Percentiles rank a stretch among this genome's conserved stretches.
Conservation (phyloP, 2,888 invertebrate genomes). For the Melinopterus prodromus region DNA sequence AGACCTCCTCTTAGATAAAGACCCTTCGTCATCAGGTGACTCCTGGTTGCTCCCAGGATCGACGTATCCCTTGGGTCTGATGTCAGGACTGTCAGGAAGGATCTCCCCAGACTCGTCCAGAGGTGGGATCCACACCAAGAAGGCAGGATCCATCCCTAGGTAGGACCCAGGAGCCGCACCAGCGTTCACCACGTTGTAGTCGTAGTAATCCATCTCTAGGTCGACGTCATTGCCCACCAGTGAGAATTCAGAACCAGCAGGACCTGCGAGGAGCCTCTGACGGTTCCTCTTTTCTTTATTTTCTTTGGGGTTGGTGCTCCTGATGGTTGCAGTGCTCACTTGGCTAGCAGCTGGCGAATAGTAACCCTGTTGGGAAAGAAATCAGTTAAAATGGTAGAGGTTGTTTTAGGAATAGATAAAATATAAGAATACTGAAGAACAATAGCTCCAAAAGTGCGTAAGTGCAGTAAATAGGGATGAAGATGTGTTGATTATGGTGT, state of each 20-base stretch:
- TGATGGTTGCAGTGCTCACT: conserved; percentile 71
- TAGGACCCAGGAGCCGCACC: conserved; percentile 88
- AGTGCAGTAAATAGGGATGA: conserved; percentile 44
- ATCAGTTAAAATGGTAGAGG: background rate
- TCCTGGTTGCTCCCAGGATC: conserved; percentile 74
- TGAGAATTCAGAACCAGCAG: conserved; percentile 77
- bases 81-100: conserved; percentile 64
- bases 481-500: background rate
- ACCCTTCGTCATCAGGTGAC: conserved; percentile 67
- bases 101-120: conserved; percentile 73
- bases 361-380: conserved; percentile 65
- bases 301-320: conserved; percentile 74
- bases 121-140: conserved; percentile 88
- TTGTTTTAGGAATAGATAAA: background rate
- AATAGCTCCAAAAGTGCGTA: conserved; percentile 52
- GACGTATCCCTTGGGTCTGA: conserved; percentile 55
- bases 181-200: conserved; percentile 86
- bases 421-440: conserved; percentile 24
- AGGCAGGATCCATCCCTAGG: conserved; percentile 89
- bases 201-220: conserved; percentile 87
- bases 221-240: conserved; percentile 76
- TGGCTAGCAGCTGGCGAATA: conserved; percentile 76
- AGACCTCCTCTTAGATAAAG: conserved; percentile 56
- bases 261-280: conserved; percentile 69
- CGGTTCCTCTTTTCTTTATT: conserved; percentile 82